Conservation (phyloP, 1,140 invertebrate genomes). For the Periplaneta americana region DNA sequence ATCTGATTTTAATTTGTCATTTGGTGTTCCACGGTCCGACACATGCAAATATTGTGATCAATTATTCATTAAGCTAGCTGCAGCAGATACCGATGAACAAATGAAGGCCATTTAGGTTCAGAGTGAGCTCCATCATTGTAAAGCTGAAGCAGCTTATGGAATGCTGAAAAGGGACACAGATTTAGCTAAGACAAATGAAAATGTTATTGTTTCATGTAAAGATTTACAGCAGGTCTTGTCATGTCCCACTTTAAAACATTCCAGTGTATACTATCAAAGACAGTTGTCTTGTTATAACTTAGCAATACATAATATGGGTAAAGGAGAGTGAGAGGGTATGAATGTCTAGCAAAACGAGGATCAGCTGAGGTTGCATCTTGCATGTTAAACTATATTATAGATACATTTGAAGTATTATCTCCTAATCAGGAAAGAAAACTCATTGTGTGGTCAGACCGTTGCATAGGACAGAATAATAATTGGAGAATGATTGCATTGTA, state of each 20-base stretch:
- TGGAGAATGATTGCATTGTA: too few relatives aligned
- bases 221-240: background rate
- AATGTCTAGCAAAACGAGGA: too few relatives aligned
- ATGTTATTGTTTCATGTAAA: background rate
- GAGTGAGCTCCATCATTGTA: background rate
- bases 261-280: background rate
- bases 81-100: background rate
- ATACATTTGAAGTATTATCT: too few relatives aligned
- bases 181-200: background rate
- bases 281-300: background rate
- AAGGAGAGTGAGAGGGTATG: too few relatives aligned
- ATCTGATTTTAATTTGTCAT: slow-evolving; percentile 14
- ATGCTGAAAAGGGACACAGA: background rate
- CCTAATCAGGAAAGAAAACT: too few relatives aligned
- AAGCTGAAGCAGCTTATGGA: background rate
- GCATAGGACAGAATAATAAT: too few relatives aligned
- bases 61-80: background rate
- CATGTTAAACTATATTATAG: too few relatives aligned
- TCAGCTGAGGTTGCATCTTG: too few relatives aligned
- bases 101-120: background rate
- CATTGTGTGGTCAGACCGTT: too few relatives aligned
- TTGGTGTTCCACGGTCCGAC: slow-evolving; percentile 12
- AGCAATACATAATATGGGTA: too few relatives aligned
- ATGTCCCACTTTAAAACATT: background rate
- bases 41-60: slow-evolving; percentile 11